Evolutionary conservation across 2,797 vertebrate genomes (phyloP), one percentile per base, ranked within the genome.

Genomic region (Sebastes iracundus): DNA sequence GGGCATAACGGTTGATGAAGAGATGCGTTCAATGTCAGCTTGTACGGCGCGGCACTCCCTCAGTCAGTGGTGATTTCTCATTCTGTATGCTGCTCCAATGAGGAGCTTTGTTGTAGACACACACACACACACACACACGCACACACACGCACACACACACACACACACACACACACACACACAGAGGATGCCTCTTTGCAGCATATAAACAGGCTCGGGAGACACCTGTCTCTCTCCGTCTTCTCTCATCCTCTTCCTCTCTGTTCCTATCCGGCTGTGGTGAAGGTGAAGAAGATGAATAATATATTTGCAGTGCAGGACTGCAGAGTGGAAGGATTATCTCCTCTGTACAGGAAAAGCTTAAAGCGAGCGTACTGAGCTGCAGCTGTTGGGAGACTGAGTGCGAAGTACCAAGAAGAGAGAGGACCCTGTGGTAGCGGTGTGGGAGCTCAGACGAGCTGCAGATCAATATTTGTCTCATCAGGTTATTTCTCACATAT

Each of bases 211-310:
- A 79, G 60, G 27, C 82, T 83, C 14, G 0, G 65, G 67, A 87
- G 80, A 88, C 83, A 86, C 67, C 71, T 63, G 80, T 83, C 86
- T 89, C 73, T 88, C 73, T 85, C 75, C 22, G 12, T 81, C 79
- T 35, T 73, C 63, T 75, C 73, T 83, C 74, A 42, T 78, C 76
- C 25, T 69, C 63, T 61, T n/a, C 66, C 65, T 83, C 67, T 83
- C 77, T 82, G 35, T 72, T 84, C 81, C 65, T 73, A 77, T 79
- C 72, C 79, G 66, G 68, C 81, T 83, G 82, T 83, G 85, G 74
- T 86, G 82, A 90, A 87, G 88, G 78, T 87, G 88, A 90, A 82
- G 85, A 89, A 88, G 89, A 86, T 91, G 83, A 93, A 90, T 93
- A 88, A 93, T 92, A 80, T 85, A 92, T 94, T 92, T 90, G 81